Conservation (phyloP, 2,797 vertebrate genomes). For the Fringilla coelebs region DNA sequence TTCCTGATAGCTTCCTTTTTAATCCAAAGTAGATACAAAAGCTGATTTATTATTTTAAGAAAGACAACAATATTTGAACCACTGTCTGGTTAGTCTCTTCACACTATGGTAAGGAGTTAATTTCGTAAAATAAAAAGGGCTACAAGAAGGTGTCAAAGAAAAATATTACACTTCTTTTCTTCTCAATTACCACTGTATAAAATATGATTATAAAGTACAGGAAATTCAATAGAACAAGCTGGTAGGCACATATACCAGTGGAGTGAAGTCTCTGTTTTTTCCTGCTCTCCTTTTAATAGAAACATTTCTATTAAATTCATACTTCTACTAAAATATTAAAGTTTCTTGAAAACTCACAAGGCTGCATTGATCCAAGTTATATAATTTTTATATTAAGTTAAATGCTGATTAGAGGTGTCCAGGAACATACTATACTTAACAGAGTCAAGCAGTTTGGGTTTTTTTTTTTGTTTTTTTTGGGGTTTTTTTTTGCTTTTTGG, state of each 20-base stretch:
- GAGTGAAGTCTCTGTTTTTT: not conserved
- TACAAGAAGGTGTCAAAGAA: not conserved
- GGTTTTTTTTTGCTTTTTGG: too few relatives aligned
- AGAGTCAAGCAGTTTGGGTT: not conserved
- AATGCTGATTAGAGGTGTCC: not conserved
- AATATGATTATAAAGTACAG: conserved; percentile 35
- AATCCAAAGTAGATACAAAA: not conserved
- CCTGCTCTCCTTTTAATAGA: conserved; percentile 23
- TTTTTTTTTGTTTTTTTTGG: not conserved
- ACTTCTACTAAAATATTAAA: conserved; percentile 29
- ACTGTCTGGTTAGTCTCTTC: not conserved
- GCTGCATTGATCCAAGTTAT: not conserved
- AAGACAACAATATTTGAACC: not conserved
- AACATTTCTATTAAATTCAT: conserved; percentile 42
- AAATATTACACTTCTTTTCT: conserved; percentile 16
- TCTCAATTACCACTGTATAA: conserved; percentile 41
- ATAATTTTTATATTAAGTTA: not conserved
- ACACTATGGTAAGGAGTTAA: not conserved
- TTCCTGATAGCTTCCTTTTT: not conserved
- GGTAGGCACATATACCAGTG: not conserved
- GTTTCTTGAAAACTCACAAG: not conserved
- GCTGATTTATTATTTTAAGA: not conserved
- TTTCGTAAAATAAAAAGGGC: conserved; percentile 6
- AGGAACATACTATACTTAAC: not conserved
- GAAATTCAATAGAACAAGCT: conserved; percentile 35